phyloP scores from a whole-genome alignment of 2,888 invertebrate genomes.

The Cacoxenus indagator region DNA sequence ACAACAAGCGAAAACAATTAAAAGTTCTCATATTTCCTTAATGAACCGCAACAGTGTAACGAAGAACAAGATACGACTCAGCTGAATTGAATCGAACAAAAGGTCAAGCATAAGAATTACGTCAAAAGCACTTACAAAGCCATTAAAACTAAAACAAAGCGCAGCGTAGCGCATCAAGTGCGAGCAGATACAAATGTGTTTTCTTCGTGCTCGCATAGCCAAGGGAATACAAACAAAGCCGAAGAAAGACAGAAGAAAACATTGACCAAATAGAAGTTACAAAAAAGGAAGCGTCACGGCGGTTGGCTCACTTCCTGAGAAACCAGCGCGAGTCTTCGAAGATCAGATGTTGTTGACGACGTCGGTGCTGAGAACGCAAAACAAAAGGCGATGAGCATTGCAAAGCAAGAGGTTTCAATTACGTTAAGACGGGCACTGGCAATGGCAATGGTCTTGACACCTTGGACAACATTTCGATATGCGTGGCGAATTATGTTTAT shows the following conservation, averaged over 20 bases:
- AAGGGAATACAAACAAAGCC: conserved; percentile 15
- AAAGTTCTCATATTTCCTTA: conserved; percentile 59
- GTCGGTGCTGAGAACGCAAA: conserved; percentile 21
- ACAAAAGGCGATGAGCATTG: conserved; percentile 21
- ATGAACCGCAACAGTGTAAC: conserved; percentile 51
- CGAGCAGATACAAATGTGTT: conserved; percentile 11
- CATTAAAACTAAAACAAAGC: conserved; percentile 33
- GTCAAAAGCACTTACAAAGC: conserved; percentile 34
- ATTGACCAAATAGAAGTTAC: background rate
- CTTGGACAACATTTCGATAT: conserved; percentile 12
- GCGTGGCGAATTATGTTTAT: conserved; percentile 49
- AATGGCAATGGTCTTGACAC: conserved; percentile 20
- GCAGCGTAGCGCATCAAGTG: conserved; percentile 14
- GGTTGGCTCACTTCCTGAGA: conserved; percentile 57
- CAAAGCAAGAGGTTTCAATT: conserved; percentile 49
- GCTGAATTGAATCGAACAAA: conserved; percentile 35
- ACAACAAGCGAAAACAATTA: conserved; percentile 33
- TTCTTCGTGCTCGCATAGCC: conserved; percentile 36
- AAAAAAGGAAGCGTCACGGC: conserved; percentile 56
- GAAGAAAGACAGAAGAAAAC: background rate
- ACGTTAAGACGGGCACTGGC: conserved; percentile 28
- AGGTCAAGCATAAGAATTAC: conserved; percentile 52
- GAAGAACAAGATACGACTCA: conserved; percentile 12
- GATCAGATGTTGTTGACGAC: conserved; percentile 23
- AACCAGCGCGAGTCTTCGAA: conserved; percentile 1